A percentile compares a stretch with the other conserved stretches of the same genome.
Evolutionary conservation across 2,888 invertebrate genomes (phyloP).

Genomic region (Pantelozetes paolii): DNA sequence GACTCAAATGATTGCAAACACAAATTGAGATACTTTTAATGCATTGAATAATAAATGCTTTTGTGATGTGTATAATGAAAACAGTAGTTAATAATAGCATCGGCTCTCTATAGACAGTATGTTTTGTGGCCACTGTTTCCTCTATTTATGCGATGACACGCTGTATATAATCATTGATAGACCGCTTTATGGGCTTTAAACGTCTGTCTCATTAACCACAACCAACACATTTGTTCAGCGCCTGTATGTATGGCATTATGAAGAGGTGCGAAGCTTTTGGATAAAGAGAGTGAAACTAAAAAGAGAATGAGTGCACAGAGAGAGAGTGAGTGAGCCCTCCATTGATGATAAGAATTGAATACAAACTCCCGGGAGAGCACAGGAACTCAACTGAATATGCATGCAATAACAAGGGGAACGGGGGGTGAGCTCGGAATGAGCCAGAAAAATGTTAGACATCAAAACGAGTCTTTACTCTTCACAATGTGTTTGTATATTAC

Average conservation of each 20-base stretch:
- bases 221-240: constrained; percentile 25
- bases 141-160: constrained; percentile 34
- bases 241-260: constrained; percentile 13
- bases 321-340: not conserved
- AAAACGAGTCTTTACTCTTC: constrained; percentile 14
- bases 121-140: constrained; percentile 23
- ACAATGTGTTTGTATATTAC: not conserved
- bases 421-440: not conserved
- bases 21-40: constrained; percentile 8
- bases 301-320: constrained; percentile 15
- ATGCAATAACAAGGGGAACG: constrained; percentile 33
- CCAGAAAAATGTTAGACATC: constrained; percentile 29
- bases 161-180: constrained; percentile 30
- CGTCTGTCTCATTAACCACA: constrained; percentile 37
- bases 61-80: not conserved
- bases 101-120: not conserved
- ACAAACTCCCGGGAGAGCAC: constrained; percentile 22
- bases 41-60: constrained; percentile 4
- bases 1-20: not conserved
- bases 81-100: not conserved
- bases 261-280: constrained; percentile 23
- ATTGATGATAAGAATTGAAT: constrained; percentile 32
- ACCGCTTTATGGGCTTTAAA: constrained; percentile 36
- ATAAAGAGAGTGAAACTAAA: constrained; percentile 15
- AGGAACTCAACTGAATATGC: constrained; percentile 29